Percentiles rank a stretch among this genome's conserved stretches.
These are phyloP conservation scores for Xenus cinereus DNA, from an alignment of 2,113 vertebrate genomes.

Conservation along the genomic window DNA sequence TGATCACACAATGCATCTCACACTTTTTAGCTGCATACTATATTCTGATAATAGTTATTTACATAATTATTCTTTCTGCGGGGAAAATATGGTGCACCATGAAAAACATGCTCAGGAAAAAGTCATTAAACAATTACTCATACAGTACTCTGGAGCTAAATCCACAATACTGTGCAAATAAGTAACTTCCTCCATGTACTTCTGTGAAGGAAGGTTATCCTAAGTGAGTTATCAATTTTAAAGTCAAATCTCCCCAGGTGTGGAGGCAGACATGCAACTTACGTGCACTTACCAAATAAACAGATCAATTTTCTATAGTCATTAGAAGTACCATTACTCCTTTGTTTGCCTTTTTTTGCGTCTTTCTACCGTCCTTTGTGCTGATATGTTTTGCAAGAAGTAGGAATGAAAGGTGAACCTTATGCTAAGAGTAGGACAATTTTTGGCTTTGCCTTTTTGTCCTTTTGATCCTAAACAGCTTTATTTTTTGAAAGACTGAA, in stretches of 20 bases:
- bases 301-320: background rate
- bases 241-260: background rate
- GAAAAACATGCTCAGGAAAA: constrained; percentile 7
- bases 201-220: background rate
- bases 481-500: background rate
- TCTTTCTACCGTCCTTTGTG: background rate
- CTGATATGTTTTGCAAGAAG: background rate
- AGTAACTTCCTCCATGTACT: background rate
- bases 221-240: background rate
- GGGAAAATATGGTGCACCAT: constrained; percentile 5
- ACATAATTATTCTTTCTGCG: constrained; percentile 67
- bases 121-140: constrained; percentile 45
- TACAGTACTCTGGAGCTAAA: constrained; percentile 34
- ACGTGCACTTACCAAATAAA: background rate
- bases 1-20: constrained; percentile 8
- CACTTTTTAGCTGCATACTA: background rate
- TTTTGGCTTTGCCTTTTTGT: background rate
- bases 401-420: background rate
- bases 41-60: constrained; percentile 48
- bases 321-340: background rate
- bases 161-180: background rate
- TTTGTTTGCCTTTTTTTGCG: background rate
- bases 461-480: background rate
- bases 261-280: background rate
- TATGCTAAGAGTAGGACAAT: background rate